Evolutionary conservation across 2,113 vertebrate genomes (phyloP), one percentile per base, ranked within the genome.

Genomic region (Oenanthe melanoleuca): DNA sequence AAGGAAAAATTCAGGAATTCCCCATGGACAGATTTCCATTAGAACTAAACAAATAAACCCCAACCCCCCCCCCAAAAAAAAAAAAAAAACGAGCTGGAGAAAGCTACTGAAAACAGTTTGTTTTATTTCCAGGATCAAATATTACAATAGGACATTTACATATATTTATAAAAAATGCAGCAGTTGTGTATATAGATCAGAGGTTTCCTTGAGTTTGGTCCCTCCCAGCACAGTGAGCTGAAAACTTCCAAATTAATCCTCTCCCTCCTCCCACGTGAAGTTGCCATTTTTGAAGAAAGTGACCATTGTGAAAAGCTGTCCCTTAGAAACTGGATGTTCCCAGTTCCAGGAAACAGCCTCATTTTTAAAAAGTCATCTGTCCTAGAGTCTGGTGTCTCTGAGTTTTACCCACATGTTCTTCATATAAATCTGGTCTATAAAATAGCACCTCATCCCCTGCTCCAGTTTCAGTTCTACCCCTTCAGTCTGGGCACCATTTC

Each of bases 101-200:
- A 86, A 95, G 90, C 89, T 98, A 97, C 69, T 97, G 97, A 98
- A 98, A 98, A 97, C 80, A 96, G 97, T 96, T 97, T 95, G 92
- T 92, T 98, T 98, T 98, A 98, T 98, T 98, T 98, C 95, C 97
- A 98, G 97, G 97, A 97, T 98, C 98, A 98, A 98, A 98, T 98
- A 98, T 98, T 98, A 98, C 97, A 98, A 98, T 95, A 98, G 97
- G 97, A 97, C 97, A 98, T 98, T 98, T 98, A 98, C 98, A 98
- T 94, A 97, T 98, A 98, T 98, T 98, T 98, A 98, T 98, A 98
- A 98, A 98, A 98, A 98, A 98, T 98, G 98, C 98, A 98, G 98
- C 98, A 98, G 97, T 98, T 98, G 94, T 97, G 95, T 98, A 96
- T 97, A 98, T 97, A 98, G 97, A 97, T 98, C 97, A 98, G 97